A percentile compares a stretch with the other conserved stretches of the same genome.
Evolutionary conservation across 2,797 vertebrate species (phyloP).

Genomic region (Octomys mimax): DNA sequence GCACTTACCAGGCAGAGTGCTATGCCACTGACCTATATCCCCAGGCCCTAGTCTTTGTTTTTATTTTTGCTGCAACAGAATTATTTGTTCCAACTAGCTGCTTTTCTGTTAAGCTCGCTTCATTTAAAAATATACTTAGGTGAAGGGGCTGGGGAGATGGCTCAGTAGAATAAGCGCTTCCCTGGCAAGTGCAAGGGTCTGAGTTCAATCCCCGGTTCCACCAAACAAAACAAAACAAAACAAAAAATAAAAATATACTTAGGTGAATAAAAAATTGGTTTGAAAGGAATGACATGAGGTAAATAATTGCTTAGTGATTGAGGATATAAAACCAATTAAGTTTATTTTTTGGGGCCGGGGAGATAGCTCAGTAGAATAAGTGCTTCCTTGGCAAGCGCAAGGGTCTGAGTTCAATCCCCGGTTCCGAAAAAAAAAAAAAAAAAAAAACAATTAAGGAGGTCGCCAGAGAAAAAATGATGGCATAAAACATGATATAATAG

Average conservation of each 20-base stretch:
- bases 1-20: no score
- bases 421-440: no score
- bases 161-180: no score
- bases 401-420: no score
- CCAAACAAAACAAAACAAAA: no score
- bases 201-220: no score
- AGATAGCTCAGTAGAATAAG: no score
- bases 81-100: neutral
- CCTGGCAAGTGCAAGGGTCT: no score
- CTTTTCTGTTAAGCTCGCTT: neutral
- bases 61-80: neutral
- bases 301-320: neutral
- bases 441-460: neutral
- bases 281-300: neutral
- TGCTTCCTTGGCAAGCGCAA: no score
- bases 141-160: no score
- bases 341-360: no score
- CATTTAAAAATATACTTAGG: constrained; percentile 7
- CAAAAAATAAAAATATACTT: neutral
- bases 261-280: neutral
- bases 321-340: neutral
- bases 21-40: no score
- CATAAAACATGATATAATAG: neutral
- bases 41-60: neutral
- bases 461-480: neutral